Evolutionary conservation across 2,797 vertebrate genomes (phyloP).

Genomic region (Cuculus canorus): DNA sequence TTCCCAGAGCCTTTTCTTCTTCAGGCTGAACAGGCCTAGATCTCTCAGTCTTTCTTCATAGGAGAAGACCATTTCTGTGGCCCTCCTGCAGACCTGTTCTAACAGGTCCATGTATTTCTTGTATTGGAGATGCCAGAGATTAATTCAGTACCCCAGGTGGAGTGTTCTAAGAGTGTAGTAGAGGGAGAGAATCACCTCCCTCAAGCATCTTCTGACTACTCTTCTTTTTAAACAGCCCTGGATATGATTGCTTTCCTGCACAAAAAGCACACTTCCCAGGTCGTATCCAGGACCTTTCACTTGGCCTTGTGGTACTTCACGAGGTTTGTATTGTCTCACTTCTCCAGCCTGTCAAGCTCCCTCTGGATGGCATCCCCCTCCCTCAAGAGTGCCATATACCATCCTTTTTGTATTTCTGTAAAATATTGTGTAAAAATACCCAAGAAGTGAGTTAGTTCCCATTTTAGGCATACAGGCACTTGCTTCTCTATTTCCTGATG

Average conservation of each 20-base stretch:
- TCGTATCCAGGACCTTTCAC: neutral
- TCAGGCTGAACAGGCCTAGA: neutral
- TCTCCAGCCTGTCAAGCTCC: neutral
- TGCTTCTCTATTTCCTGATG: neutral
- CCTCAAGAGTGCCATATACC: neutral
- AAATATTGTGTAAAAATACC: neutral
- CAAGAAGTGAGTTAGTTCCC: neutral
- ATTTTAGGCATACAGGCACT: neutral
- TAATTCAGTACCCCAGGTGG: neutral
- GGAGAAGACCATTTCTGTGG: neutral
- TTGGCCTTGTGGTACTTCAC: neutral
- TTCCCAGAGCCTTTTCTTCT: neutral
- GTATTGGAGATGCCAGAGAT: too few species aligned
- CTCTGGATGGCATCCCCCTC: neutral
- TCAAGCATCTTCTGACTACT: neutral
- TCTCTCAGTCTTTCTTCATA: neutral
- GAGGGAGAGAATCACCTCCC: neutral
- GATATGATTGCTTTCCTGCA: fast-evolving
- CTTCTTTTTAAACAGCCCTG: neutral
- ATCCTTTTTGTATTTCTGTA: neutral
- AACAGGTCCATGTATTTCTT: neutral
- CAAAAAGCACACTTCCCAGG: neutral
- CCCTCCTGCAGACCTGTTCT: neutral
- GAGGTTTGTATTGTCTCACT: neutral
- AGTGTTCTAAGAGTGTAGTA: neutral